Base-by-base conservation (phyloP, 2,797 vertebrate species). In the Allobates femoralis region DNA sequence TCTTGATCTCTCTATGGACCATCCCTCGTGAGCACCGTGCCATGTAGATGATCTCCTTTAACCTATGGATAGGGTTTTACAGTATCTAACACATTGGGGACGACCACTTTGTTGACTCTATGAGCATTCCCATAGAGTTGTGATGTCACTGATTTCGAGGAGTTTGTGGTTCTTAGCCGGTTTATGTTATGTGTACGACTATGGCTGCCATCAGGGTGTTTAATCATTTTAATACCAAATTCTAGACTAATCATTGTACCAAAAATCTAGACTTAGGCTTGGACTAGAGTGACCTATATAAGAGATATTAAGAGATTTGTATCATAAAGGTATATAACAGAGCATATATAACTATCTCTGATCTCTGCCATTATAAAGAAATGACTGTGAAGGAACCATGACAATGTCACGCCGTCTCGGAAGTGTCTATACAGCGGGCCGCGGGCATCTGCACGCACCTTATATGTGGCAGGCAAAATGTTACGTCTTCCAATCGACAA, bases 401-500 rank as follows among this genome's bases (percentile, higher is more conserved):
- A 32, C n/a, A 4, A 51, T 51, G 21, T n/a, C 64, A 14, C 46
- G 26, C 62, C 46, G 37, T 21, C 37, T 23, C 3, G 19, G 46
- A 15, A 51, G 11, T n/a, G 79, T 50, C 15, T 26, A n/a, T 28
- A 2, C 53, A 60, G 41, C 79, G 18, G 32, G 69, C 18, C 28
- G 3, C 1, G 62, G 41, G 79, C 23, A 30, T 73, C 62, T 60
- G n/a, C 46, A 23, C 53, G 55, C 84, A 62, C 78, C 78, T 86
- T 86, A 62, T 62, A 62, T 60, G 82, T 21, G 73, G 71, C 55
- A 30, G 34, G 69, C 30, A 55, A 56, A 84, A 79, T 75, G 74
- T 78, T 79, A 79, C 55, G 90, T 91, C 89, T 91, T 91, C 91
- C 90, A 91, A 87, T 32, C 11, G 30, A 55, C 7, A 85, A 58